A percentile compares a stretch with the other conserved stretches of the same genome.
Conservation (phyloP, 2,797 vertebrate genomes). For the Labroides dimidiatus region DNA sequence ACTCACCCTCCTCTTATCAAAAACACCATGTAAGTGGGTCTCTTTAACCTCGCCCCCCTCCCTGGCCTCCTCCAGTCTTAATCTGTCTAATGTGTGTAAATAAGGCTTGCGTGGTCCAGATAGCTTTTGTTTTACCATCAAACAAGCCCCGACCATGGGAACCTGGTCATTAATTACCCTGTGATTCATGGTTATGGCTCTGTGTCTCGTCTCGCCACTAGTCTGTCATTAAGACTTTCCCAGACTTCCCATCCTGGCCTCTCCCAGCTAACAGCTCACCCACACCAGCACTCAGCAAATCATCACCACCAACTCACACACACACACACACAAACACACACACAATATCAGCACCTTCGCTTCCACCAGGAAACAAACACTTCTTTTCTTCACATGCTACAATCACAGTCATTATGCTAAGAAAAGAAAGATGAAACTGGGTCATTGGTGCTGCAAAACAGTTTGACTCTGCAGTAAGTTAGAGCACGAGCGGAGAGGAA, state of each 20-base stretch:
- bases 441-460: background rate
- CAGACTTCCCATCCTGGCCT: constrained; percentile 76
- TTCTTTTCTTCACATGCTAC: background rate
- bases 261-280: constrained; percentile 65
- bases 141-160: constrained; percentile 73
- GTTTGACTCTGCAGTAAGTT: background rate
- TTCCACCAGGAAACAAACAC: constrained; percentile 26
- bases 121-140: constrained; percentile 76
- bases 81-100: constrained; percentile 76
- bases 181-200: constrained; percentile 77
- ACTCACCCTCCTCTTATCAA: constrained; percentile 55
- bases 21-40: constrained; percentile 35
- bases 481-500: background rate
- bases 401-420: background rate
- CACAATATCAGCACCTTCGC: constrained; percentile 37
- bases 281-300: constrained; percentile 46
- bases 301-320: constrained; percentile 13
- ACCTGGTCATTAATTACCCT: constrained; percentile 74
- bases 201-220: constrained; percentile 70
- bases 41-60: constrained; percentile 48
- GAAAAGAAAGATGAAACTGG: background rate
- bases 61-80: constrained; percentile 46
- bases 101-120: constrained; percentile 63
- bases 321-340: constrained; percentile 11
- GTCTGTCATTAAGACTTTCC: constrained; percentile 78